Evolutionary conservation across 2,888 invertebrate genomes (phyloP).

Genomic region (Watsonalla binaria): DNA sequence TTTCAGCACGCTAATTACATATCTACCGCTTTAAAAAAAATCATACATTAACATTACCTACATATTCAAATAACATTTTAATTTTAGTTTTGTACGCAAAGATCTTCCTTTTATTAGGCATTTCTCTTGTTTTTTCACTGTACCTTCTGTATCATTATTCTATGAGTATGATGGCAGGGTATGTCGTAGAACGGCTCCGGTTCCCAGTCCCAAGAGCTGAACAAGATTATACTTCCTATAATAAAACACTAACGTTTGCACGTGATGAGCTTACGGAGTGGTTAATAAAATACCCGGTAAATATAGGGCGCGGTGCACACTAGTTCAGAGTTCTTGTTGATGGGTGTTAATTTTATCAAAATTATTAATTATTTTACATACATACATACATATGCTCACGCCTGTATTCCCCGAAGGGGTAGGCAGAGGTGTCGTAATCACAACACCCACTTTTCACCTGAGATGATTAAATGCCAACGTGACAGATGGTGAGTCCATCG

Average conservation of each 20-base stretch:
- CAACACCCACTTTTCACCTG: no score
- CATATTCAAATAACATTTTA: background rate
- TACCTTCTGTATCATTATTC: slow-evolving; percentile 3
- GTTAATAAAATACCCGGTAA: background rate
- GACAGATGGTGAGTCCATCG: no score
- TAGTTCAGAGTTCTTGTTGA: no score
- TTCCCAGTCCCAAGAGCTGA: slow-evolving; percentile 25
- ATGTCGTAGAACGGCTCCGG: slow-evolving; percentile 19
- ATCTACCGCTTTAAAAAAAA: background rate
- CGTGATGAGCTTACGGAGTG: slow-evolving; percentile 15
- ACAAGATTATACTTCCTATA: slow-evolving; percentile 29
- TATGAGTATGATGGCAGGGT: slow-evolving; percentile 12
- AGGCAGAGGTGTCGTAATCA: no score
- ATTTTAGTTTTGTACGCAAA: background rate
- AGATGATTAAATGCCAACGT: no score
- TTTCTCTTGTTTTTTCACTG: background rate
- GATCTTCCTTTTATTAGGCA: background rate
- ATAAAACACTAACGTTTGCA: slow-evolving; percentile 29
- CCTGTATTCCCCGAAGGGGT: no score
- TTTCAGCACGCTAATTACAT: background rate
- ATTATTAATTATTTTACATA: no score
- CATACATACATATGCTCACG: no score
- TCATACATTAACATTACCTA: background rate
- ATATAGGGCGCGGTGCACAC: no score
- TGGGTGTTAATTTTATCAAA: no score